These are phyloP conservation scores for Escarpia spicata DNA, from an alignment of 2,888 invertebrate species.

Conservation along the genomic window DNA sequence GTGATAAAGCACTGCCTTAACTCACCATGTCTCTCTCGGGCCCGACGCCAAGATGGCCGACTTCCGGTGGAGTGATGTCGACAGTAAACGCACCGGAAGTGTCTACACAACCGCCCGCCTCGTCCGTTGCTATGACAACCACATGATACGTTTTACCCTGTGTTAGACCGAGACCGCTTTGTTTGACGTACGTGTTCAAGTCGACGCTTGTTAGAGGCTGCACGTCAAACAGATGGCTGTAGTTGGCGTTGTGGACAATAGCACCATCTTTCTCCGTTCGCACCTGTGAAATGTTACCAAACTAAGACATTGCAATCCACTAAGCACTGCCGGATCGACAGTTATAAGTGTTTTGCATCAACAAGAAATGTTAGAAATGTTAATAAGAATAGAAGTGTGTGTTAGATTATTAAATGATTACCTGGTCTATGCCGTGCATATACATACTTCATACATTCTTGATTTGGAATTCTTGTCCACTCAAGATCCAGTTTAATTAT, in stretches of 20 bases:
- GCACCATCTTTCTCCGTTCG: background rate
- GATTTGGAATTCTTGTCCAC: background rate
- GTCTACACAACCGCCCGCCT: conserved; percentile 47
- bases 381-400: too few relatives aligned
- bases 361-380: too few relatives aligned
- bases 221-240: background rate
- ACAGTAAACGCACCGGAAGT: conserved; percentile 40
- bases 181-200: background rate
- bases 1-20: background rate
- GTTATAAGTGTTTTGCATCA: background rate
- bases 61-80: conserved; percentile 44
- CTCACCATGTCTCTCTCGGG: background rate
- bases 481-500: too few relatives aligned
- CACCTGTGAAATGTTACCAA: background rate
- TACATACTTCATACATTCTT: background rate
- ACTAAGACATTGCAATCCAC: background rate
- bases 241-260: background rate
- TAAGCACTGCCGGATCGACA: background rate
- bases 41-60: conserved; percentile 32
- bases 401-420: conserved; percentile 13
- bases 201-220: background rate
- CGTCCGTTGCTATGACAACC: conserved; percentile 42
- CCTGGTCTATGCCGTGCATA: background rate
- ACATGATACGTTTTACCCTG: background rate
- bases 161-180: background rate